Evolutionary conservation across 1,140 invertebrate species (phyloP), one percentile per base, ranked within the genome.

Genomic region (Scaptomyza hsui): DNA sequence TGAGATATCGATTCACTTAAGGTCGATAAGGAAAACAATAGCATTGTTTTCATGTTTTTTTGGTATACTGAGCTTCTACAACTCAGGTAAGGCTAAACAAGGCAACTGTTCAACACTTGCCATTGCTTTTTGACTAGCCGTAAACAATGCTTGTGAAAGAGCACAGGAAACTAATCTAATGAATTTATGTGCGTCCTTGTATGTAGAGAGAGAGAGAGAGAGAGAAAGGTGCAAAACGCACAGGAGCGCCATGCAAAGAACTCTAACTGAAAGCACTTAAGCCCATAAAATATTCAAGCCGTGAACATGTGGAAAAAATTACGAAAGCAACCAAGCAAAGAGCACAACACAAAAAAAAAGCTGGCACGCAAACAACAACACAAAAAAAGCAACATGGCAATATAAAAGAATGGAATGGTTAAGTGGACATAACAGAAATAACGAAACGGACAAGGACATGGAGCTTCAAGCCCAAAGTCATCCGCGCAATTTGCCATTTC

Each of bases 201-300:
- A 37, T 16, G 32, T 19, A 52, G 48, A 39, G 16, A 53, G 49
- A 73, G 76, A 48, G 70, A 39, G 35, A 57, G 52, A 32, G 19
- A 52, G 47, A 73, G 81, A 44, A 73, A 86, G 68, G 81, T 80
- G 80, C 72, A 70, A 78, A 75, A 72, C 60, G 62, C 59, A 83
- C 71, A 71, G 59, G 68, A 61, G 56, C 37, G 47, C 35, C 59
- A 67, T 79, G 57, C 76, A 75, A 60, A 69, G 65, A 70, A 79
- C 70, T 88, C 69, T 72, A 86, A 78, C 77, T 75, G 77, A 86
- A 88, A 88, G 82, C 85, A 86, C 81, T 88, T 86, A 86, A 75
- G 82, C 77, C 82, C 81, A 86, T 86, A 81, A 86, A 86, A 88
- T 86, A 86, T 88, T 81, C 81, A 86, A 72, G 82, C 74, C 74